Base-by-base conservation (phyloP, 2,797 vertebrate species). In the Cephalopachus bancanus region DNA sequence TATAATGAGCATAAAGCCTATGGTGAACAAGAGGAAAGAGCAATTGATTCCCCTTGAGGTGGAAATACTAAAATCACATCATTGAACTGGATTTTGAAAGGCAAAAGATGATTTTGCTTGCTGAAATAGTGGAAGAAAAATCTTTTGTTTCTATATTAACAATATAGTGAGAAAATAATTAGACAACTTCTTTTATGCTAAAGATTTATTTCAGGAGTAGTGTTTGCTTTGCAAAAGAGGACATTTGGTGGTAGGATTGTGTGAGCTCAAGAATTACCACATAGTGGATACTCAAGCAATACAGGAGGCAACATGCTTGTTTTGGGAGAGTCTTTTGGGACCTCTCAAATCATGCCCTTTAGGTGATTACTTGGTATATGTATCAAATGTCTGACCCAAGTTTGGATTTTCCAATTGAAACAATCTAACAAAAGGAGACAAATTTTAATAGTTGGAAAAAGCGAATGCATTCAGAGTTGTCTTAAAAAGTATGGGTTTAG, bases 391-490 rank as follows among this genome's bases (percentile, higher is more conserved):
- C 14, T 22, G 33, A 62, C 14, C 33, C 10, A 26, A 1, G 3
- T 64, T 72, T 94, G 55, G 14, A 10, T 22, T 94, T 83, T 91
- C 17, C 49, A 72, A 5, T 9, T 64, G 49, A 94, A 76, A 89
- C 30, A 49, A 71, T 95, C 10, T 19, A 93, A n/a, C 85, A 64
- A 81, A 93, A 83, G 44, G 80, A 95, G 64, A 81, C 59, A 80
- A 22, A 76, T 87, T 87, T 94, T 89, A 93, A 94, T 80, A 93
- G n/a, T n/a, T 59, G 28, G 75, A 37, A 79, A 84, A 93, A 89
- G 3, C 44, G 49, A 89, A 93, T 92, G 80, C 97, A 92, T 69
- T 91, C 78, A 89, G 69, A 72, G 44, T 87, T 93, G n/a, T 86
- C 95, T 93, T 93, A 65, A 94, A 92, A 93, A 64, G 51, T 44